These are phyloP conservation scores for Seira sanloemensis DNA, from an alignment of 2,888 invertebrate species.

Conservation along the genomic window DNA sequence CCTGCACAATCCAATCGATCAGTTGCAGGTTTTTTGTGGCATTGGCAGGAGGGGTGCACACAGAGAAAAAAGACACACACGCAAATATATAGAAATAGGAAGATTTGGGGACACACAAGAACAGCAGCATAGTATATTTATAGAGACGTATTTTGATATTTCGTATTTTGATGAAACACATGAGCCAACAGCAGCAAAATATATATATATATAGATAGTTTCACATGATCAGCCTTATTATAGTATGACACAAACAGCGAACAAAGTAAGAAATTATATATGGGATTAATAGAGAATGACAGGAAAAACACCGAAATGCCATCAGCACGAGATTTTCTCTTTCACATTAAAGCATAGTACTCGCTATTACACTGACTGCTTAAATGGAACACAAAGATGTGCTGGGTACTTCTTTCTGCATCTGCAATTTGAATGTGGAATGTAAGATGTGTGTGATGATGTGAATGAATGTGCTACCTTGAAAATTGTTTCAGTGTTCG, in stretches of 20 bases:
- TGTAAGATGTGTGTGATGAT: too few species aligned
- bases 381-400: too few species aligned
- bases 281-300: constrained; percentile 46
- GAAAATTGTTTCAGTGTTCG: too few species aligned
- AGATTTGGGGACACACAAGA: constrained; percentile 40
- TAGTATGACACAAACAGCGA: constrained; percentile 25
- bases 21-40: constrained; percentile 65
- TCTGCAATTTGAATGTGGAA: too few species aligned
- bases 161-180: constrained; percentile 55
- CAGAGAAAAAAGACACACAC: constrained; percentile 50
- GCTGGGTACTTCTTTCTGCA: too few species aligned
- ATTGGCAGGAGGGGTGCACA: constrained; percentile 54
- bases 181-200: constrained; percentile 57
- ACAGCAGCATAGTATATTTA: constrained; percentile 43
- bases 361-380: too few species aligned
- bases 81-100: constrained; percentile 28
- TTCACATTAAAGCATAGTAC: constrained; percentile 42
- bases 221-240: constrained; percentile 46
- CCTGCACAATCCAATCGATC: constrained; percentile 71
- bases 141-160: too few species aligned
- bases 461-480: too few species aligned
- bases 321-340: constrained; percentile 42
- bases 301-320: constrained; percentile 59
- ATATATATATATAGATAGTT: constrained; percentile 42
- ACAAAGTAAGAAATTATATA: constrained; percentile 16